Conservation (phyloP, 2,888 invertebrate genomes). For the Ceratothoa steindachneri region DNA sequence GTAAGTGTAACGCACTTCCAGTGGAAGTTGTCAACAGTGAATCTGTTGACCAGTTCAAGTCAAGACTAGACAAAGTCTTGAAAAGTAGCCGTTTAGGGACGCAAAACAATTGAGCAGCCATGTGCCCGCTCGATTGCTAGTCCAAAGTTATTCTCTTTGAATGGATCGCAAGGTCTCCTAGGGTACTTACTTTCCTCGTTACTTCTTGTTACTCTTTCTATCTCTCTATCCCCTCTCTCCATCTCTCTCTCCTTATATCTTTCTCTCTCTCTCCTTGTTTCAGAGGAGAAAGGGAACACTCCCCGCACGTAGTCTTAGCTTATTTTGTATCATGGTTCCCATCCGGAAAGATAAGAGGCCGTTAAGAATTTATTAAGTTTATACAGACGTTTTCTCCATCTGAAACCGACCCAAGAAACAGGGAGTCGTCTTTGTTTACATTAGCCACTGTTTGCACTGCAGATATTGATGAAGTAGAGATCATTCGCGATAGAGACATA, state of each 20-base stretch:
- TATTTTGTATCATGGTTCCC: too few relatives aligned
- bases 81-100: not conserved
- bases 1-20: not conserved
- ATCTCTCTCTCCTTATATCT: not conserved
- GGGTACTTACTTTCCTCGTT: not conserved
- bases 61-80: not conserved
- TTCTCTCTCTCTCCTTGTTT: not conserved
- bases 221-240: not conserved
- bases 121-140: too few relatives aligned
- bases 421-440: too few relatives aligned
- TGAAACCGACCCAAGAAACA: too few relatives aligned
- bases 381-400: too few relatives aligned
- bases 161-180: not conserved
- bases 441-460: too few relatives aligned
- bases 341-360: too few relatives aligned
- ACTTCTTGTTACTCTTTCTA: not conserved
- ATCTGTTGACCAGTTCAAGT: not conserved
- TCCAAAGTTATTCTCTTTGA: not conserved
- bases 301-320: too few relatives aligned
- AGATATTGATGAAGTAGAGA: too few relatives aligned
- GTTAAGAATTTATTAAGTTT: too few relatives aligned
- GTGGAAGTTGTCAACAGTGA: not conserved
- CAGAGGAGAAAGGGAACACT: too few relatives aligned
- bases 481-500: too few relatives aligned
- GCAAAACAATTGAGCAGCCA: not conserved